phyloP scores from a whole-genome alignment of 2,888 invertebrate species.

The Cephus rjabovi region DNA sequence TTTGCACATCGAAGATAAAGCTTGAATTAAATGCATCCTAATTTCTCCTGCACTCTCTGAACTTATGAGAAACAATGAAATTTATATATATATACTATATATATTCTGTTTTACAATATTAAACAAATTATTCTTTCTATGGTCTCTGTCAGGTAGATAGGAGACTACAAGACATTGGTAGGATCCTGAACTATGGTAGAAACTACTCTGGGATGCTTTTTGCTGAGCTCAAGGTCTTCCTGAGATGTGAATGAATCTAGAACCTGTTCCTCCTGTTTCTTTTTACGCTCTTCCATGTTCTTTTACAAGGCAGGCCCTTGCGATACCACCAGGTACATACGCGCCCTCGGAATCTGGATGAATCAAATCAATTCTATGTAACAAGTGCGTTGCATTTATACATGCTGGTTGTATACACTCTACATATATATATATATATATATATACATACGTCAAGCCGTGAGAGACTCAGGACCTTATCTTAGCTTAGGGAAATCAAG shows the following conservation, averaged over 20 bases:
- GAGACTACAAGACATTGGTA: conserved; percentile 5
- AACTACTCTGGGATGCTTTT: conserved; percentile 50
- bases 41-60: background rate
- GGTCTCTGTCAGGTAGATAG: background rate
- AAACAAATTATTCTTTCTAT: background rate
- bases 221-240: conserved; percentile 50
- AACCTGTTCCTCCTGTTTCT: conserved; percentile 53
- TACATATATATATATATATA: background rate
- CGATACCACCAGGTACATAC: background rate
- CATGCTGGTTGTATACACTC: background rate
- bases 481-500: background rate
- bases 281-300: conserved; percentile 35
- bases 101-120: background rate
- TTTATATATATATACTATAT: background rate
- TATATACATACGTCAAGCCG: background rate
- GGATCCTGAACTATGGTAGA: conserved; percentile 35
- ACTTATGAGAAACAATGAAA: background rate
- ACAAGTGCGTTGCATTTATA: background rate
- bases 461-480: background rate
- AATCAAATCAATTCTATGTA: background rate
- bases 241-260: conserved; percentile 62
- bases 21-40: background rate
- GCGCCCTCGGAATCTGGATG: background rate
- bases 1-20: background rate
- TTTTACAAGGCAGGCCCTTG: conserved; percentile 30